Conservation (phyloP, 2,113 vertebrate genomes). For the Plestiodon gilberti region DNA sequence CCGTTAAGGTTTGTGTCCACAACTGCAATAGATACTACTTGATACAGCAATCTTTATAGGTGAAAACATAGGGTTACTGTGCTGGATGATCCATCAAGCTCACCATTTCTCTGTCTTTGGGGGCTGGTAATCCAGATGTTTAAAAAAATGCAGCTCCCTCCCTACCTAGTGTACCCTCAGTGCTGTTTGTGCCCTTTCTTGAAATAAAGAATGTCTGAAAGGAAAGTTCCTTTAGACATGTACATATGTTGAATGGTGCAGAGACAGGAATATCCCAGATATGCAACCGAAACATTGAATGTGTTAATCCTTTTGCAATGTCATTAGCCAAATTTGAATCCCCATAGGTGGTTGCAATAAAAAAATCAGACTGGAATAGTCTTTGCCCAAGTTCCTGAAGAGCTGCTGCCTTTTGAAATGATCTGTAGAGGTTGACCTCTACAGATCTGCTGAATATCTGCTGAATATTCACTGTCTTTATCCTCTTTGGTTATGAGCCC, state of each 20-base stretch:
- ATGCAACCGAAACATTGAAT: neutral
- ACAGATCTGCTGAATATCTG: neutral
- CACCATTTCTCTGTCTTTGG: neutral
- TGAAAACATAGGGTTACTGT: neutral
- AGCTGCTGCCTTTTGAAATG: neutral
- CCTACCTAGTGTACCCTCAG: neutral
- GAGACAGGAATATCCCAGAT: neutral
- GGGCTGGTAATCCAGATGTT: neutral
- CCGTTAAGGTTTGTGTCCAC: neutral
- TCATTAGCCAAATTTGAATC: neutral
- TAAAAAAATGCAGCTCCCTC: neutral
- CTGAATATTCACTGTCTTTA: conserved; percentile 11
- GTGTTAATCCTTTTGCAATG: neutral
- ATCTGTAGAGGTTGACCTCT: neutral
- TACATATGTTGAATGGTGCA: neutral
- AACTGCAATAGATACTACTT: neutral
- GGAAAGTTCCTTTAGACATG: neutral
- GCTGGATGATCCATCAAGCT: neutral
- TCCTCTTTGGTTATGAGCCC: conserved; percentile 35
- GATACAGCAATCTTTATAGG: neutral
- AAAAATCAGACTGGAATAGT: neutral
- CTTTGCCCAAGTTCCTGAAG: too few relatives aligned
- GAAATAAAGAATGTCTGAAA: neutral
- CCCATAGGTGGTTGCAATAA: neutral
- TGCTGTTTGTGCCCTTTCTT: neutral